A percentile compares a stretch with the other conserved stretches of the same genome.
Conservation (phyloP, 2,113 vertebrate species). For the Halichoerus grypus region DNA sequence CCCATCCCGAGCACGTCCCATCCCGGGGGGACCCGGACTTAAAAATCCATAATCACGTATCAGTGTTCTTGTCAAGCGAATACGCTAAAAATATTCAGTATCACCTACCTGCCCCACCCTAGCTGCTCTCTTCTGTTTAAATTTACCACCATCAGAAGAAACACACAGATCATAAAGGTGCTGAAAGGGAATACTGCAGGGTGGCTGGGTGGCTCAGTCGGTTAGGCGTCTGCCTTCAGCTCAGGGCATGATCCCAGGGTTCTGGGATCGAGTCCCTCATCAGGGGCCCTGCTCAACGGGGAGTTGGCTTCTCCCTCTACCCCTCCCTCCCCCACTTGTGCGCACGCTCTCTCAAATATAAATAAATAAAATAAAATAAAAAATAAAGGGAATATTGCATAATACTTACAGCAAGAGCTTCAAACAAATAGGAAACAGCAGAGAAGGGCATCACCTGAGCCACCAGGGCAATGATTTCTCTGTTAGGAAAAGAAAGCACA, state of each 20-base stretch:
- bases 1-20: background rate
- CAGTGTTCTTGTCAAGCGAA: background rate
- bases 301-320: no score
- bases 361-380: background rate
- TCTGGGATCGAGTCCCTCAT: background rate
- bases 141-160: background rate
- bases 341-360: background rate
- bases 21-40: background rate
- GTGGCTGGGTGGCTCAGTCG: background rate
- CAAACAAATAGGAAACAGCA: conserved; percentile 85
- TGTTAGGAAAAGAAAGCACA: conserved; percentile 75
- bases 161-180: background rate
- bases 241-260: background rate
- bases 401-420: conserved; percentile 87
- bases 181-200: background rate
- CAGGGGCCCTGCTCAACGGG: background rate
- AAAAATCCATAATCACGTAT: background rate
- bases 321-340: background rate
- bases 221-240: background rate
- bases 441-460: conserved; percentile 88
- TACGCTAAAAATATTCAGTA: background rate
- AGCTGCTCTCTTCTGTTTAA: background rate
- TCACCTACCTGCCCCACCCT: no score
- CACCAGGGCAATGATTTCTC: conserved; percentile 86
- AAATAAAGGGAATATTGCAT: background rate